Percentiles rank a stretch among this genome's conserved stretches.
These are phyloP conservation scores for Hololepta plana DNA, from an alignment of 2,888 invertebrate genomes.

Conservation along the genomic window DNA sequence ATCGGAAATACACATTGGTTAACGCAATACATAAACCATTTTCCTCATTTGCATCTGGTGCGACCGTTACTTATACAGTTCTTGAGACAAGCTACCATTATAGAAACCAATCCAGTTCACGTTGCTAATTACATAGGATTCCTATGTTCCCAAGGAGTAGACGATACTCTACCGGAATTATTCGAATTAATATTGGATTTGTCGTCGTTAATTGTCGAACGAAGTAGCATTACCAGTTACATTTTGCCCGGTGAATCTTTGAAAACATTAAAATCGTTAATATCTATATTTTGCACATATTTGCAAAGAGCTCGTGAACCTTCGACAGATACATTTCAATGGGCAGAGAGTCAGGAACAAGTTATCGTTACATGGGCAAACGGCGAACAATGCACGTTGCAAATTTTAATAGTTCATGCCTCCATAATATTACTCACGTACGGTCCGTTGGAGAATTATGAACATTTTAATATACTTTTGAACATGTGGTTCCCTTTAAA, in stretches of 20 bases:
- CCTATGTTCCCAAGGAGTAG: conserved; percentile 53
- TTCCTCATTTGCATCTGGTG: conserved; percentile 62
- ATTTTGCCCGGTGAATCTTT: conserved; percentile 20
- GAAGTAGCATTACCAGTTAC: conserved; percentile 69
- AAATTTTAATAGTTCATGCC: conserved; percentile 66
- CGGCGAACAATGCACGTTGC: conserved; percentile 57
- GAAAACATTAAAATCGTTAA: conserved; percentile 50
- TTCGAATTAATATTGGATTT: conserved; percentile 60
- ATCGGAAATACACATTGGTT: conserved; percentile 32
- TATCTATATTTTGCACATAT: conserved; percentile 56
- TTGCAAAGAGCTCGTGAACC: conserved; percentile 50
- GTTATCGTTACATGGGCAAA: conserved; percentile 60
- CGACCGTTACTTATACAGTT: conserved; percentile 49
- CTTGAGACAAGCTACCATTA: conserved; percentile 72
- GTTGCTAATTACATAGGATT: conserved; percentile 74
- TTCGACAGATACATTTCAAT: conserved; percentile 37
- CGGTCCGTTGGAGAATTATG: conserved; percentile 32
- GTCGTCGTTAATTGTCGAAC: conserved; percentile 79
- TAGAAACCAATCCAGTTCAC: conserved; percentile 72
- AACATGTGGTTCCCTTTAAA: conserved; percentile 75
- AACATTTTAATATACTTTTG: conserved; percentile 28
- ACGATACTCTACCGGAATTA: conserved; percentile 46
- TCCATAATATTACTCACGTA: conserved; percentile 67
- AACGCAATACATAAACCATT: conserved; percentile 43
- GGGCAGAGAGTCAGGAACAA: conserved; percentile 57